phyloP scores from a whole-genome alignment of 2,113 vertebrate genomes.

The Rhegmatorhina hoffmannsi region DNA sequence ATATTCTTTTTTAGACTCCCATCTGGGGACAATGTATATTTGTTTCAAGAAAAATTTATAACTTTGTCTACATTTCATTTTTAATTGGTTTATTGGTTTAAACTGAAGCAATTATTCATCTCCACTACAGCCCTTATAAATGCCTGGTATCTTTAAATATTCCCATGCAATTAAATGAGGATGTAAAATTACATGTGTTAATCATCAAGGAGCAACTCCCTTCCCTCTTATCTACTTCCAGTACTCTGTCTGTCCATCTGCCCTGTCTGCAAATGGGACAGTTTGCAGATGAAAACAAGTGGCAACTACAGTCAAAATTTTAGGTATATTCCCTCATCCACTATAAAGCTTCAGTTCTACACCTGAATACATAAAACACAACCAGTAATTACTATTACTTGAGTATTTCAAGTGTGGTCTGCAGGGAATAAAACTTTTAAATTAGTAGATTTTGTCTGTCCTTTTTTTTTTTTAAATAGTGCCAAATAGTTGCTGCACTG shows the following conservation, averaged over 20 bases:
- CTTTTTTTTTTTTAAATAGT: background rate
- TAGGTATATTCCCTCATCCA: background rate
- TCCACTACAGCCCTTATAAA: background rate
- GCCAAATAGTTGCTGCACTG: background rate
- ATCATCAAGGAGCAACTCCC: background rate
- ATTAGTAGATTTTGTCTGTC: background rate
- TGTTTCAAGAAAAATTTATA: background rate
- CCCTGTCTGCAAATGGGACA: background rate
- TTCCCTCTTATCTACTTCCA: background rate
- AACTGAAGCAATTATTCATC: background rate
- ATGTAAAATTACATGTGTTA: background rate
- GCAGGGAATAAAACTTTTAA: background rate
- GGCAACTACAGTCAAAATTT: background rate
- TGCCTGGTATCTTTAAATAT: background rate
- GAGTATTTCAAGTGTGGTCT: background rate
- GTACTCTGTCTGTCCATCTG: background rate
- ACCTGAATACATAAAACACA: background rate
- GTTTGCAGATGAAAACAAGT: background rate
- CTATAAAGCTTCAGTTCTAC: background rate
- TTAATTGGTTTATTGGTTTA: background rate
- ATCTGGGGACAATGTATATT: background rate
- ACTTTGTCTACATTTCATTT: background rate
- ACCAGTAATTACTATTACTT: background rate
- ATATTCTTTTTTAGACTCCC: background rate
- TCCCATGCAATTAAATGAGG: background rate